These are phyloP conservation scores for Labeo catla DNA, from an alignment of 2,113 vertebrate species.

Conservation along the genomic window DNA sequence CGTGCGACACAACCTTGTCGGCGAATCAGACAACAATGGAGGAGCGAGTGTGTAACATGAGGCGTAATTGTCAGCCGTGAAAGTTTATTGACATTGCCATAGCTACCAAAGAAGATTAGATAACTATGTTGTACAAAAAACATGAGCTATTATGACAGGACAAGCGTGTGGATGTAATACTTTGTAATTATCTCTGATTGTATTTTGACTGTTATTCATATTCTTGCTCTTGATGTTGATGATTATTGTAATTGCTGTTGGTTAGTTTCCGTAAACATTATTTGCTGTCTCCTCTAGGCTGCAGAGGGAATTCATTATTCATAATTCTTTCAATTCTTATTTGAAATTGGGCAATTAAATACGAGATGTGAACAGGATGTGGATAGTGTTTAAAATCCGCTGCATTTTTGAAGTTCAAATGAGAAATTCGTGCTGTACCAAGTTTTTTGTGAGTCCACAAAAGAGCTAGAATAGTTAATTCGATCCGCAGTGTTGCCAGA, in stretches of 20 bases:
- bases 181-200: not conserved
- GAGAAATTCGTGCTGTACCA: not conserved
- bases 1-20: constrained; percentile 57
- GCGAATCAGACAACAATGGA: constrained; percentile 52
- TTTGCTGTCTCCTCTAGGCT: not conserved
- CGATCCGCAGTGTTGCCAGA: not conserved
- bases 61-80: constrained; percentile 60
- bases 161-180: not conserved
- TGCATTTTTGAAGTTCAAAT: not conserved
- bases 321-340: not conserved
- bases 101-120: constrained; percentile 41
- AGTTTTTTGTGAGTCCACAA: not conserved
- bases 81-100: constrained; percentile 45
- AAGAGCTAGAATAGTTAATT: constrained; percentile 5
- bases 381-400: not conserved
- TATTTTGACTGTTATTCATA: not conserved
- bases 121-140: constrained; percentile 25
- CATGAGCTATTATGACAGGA: not conserved
- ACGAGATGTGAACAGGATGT: not conserved
- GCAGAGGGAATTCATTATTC: not conserved
- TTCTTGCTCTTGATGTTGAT: not conserved
- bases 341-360: not conserved
- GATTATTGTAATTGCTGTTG: not conserved
- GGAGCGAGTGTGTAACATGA: constrained; percentile 63
- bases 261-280: not conserved